A percentile compares a stretch with the other conserved stretches of the same genome.
phyloP scores from a whole-genome alignment of 2,797 vertebrate genomes.

The Paratrypauchen microcephalus region DNA sequence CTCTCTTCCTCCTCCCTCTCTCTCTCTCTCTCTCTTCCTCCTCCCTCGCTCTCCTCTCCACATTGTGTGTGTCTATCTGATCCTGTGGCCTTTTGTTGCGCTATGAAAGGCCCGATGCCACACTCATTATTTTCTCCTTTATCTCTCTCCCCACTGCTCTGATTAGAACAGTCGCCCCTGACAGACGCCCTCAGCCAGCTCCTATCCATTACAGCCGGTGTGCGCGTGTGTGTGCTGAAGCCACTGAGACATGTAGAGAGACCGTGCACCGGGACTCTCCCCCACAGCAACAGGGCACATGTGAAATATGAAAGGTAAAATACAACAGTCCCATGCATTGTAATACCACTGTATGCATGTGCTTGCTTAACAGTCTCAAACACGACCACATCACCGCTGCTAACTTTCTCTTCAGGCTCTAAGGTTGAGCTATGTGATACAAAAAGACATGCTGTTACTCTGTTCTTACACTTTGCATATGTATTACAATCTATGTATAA shows the following conservation, averaged over 20 bases:
- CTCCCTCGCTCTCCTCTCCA: conserved; percentile 72
- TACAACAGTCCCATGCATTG: conserved; percentile 10
- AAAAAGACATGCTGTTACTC: background rate
- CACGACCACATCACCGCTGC: background rate
- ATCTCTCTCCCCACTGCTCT: conserved; percentile 83
- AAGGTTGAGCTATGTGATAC: conserved; percentile 6
- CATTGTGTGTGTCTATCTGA: conserved; percentile 83
- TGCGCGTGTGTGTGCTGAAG: conserved; percentile 35
- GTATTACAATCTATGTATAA: background rate
- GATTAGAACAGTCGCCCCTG: conserved; percentile 87
- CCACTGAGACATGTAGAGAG: conserved; percentile 45
- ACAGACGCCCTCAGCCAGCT: conserved; percentile 85
- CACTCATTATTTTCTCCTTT: conserved; percentile 87
- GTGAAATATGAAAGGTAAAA: conserved; percentile 38
- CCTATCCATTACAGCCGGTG: conserved; percentile 93
- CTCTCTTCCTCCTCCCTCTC: conserved; percentile 63
- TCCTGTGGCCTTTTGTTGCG: conserved; percentile 79
- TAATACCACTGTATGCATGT: conserved; percentile 2
- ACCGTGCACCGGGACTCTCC: conserved; percentile 54
- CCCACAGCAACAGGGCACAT: conserved; percentile 32
- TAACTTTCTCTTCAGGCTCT: background rate
- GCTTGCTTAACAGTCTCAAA: background rate
- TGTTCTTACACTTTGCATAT: conserved; percentile 1
- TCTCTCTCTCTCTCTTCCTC: too few relatives aligned
- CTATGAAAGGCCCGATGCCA: conserved; percentile 81